Conservation (phyloP, 64 coral and sea anemone species). For the Montipora cactus region DNA sequence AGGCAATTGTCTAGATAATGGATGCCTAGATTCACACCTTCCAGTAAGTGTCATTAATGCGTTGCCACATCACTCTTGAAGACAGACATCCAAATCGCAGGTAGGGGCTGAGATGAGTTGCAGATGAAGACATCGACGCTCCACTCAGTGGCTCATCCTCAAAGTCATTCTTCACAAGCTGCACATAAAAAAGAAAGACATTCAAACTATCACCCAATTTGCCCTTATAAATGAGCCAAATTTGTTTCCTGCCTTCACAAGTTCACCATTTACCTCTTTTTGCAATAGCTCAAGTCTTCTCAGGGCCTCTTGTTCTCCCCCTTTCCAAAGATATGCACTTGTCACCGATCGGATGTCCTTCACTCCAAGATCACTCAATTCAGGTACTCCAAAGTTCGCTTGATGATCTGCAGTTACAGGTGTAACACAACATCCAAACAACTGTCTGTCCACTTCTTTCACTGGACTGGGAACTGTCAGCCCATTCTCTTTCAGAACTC, state of each 20-base stretch:
- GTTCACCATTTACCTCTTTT: constrained; percentile 1
- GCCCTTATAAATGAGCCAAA: background rate
- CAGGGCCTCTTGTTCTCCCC: constrained; percentile 63
- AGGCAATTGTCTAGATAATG: no score
- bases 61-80: constrained; percentile 45
- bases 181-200: background rate
- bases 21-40: constrained; percentile 29
- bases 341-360: constrained; percentile 42
- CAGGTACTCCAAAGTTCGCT: constrained; percentile 7
- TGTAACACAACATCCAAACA: constrained; percentile 10
- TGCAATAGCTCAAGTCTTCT: constrained; percentile 22
- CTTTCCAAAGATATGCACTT: constrained; percentile 33
- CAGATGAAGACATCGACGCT: constrained; percentile 15
- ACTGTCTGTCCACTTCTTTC: constrained; percentile 33
- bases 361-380: constrained; percentile 60
- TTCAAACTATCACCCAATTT: background rate
- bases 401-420: constrained; percentile 16
- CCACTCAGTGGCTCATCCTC: constrained; percentile 9
- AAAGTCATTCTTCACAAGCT: constrained; percentile 53
- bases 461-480: constrained; percentile 4
- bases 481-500: background rate
- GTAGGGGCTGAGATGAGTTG: constrained; percentile 58
- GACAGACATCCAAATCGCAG: constrained; percentile 67
- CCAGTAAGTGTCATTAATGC: constrained; percentile 9
- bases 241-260: no score